Evolutionary conservation across 2,113 vertebrate genomes (phyloP).

Genomic region (Serilophus lunatus): DNA sequence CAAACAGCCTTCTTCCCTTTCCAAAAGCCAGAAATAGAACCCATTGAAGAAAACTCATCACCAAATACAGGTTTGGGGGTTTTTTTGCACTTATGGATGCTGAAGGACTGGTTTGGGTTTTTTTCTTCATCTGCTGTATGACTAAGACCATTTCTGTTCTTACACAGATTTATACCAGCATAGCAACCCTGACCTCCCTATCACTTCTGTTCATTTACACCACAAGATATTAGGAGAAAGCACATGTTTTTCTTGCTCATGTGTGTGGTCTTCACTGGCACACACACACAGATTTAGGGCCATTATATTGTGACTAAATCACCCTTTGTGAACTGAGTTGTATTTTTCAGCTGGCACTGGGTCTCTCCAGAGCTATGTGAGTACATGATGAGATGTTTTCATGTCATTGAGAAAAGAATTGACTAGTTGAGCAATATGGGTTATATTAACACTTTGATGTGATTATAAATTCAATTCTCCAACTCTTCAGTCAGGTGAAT

Average conservation of each 20-base stretch:
- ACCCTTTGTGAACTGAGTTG: neutral
- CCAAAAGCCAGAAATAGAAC: neutral
- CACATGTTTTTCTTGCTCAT: neutral
- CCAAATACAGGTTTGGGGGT: neutral
- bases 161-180: neutral
- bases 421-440: neutral
- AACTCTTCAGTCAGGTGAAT: neutral
- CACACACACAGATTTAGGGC: neutral
- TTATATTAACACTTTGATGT: neutral
- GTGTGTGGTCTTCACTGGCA: neutral
- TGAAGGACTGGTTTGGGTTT: neutral
- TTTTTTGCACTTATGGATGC: neutral
- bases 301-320: neutral
- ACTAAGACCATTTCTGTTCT: neutral
- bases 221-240: neutral
- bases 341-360: neutral
- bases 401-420: neutral
- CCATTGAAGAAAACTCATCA: neutral
- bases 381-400: neutral
- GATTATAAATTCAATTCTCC: neutral
- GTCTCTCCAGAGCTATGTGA: neutral
- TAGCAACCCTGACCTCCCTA: neutral
- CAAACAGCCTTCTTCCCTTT: neutral
- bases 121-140: neutral
- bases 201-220: neutral